These are phyloP conservation scores for Zosterops borbonicus DNA, from an alignment of 2,113 vertebrate genomes.

Conservation along the genomic window DNA sequence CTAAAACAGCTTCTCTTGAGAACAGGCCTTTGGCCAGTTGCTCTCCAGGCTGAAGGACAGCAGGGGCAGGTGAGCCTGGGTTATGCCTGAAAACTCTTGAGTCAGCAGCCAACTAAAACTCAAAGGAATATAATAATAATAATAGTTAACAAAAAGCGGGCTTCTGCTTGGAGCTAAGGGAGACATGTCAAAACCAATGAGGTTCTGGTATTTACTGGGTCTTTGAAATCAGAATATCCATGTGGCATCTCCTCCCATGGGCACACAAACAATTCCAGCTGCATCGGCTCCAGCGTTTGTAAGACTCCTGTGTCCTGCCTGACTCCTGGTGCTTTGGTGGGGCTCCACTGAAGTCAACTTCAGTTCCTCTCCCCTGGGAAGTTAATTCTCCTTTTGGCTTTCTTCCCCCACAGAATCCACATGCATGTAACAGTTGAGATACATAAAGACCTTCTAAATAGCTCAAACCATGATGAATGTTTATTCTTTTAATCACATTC, in stretches of 20 bases:
- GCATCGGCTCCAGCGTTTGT: not conserved
- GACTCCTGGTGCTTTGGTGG: not conserved
- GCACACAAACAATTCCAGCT: fast-evolving
- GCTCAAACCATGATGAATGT: not conserved
- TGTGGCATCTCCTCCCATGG: fast-evolving
- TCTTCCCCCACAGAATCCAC: not conserved
- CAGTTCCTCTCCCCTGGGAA: not conserved
- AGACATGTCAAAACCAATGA: fast-evolving
- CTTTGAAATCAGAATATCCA: not conserved
- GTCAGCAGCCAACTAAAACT: not conserved
- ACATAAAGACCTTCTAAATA: not conserved
- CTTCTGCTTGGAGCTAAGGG: not conserved
- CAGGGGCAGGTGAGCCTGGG: not conserved
- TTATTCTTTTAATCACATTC: not conserved
- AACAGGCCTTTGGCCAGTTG: not conserved
- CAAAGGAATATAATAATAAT: not conserved
- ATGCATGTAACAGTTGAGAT: not conserved
- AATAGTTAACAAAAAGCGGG: not conserved
- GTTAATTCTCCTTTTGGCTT: not conserved
- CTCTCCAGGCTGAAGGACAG: not conserved
- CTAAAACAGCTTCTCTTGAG: not conserved
- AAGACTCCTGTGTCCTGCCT: not conserved
- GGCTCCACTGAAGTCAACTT: not conserved
- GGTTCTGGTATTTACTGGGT: not conserved
- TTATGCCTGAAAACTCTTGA: not conserved